These are phyloP conservation scores for Ailurus styani DNA, from an alignment of 2,113 vertebrate species.

Conservation along the genomic window DNA sequence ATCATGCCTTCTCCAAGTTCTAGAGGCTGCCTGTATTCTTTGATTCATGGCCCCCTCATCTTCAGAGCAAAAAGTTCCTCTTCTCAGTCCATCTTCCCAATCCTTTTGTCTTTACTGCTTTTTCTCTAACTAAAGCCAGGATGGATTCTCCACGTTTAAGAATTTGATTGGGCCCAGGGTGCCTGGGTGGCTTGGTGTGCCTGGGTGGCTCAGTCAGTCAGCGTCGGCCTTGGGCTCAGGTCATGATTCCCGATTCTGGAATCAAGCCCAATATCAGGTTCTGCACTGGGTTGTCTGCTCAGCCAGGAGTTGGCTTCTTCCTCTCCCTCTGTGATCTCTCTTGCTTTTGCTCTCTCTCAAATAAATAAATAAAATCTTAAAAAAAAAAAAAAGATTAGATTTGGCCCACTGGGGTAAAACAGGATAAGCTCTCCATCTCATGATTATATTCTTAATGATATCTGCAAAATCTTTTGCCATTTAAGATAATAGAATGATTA, in stretches of 20 bases:
- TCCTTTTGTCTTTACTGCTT: background rate
- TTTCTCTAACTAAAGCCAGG: background rate
- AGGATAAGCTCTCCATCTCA: background rate
- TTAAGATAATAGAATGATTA: background rate
- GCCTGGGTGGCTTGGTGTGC: no score
- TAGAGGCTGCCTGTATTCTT: background rate
- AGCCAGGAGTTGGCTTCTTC: no score
- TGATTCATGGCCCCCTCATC: background rate
- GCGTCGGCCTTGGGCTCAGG: no score
- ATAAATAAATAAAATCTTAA: no score
- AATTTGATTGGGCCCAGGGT: background rate
- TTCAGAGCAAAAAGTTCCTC: background rate
- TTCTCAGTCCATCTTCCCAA: background rate
- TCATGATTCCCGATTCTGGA: no score
- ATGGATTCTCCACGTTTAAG: background rate
- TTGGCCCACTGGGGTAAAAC: background rate
- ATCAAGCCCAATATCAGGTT: no score
- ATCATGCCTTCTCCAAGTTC: background rate
- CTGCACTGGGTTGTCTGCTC: no score
- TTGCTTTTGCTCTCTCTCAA: no score
- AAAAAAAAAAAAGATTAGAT: background rate
- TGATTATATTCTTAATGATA: background rate
- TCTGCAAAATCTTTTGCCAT: background rate
- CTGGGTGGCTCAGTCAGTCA: no score
- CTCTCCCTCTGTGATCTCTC: no score